Evolutionary conservation across 2,113 vertebrate genomes (phyloP), one percentile per base, ranked within the genome.

Genomic region (Hydropotes inermis): DNA sequence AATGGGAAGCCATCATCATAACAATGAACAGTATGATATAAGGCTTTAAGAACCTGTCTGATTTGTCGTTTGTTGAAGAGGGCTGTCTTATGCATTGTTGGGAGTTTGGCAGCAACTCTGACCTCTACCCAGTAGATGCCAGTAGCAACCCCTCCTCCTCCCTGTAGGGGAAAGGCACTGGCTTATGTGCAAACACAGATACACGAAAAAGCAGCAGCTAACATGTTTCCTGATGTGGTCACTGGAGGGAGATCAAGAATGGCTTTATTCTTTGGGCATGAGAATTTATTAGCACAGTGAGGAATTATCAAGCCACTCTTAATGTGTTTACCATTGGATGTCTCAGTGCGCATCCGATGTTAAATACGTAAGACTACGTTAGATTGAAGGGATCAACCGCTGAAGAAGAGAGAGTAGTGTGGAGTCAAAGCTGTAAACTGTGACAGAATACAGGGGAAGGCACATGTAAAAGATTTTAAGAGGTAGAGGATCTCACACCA

Each of bases 251-350:
- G 47, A 52, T 93, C 82, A 47, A 81, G 39, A 78, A 10, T 60
- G 67, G 54, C 64, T 94, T 82, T 84, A 27, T 43, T 25, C 50
- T 96, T 89, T 36, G 28, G 23, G 25, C 55, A 8, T 25, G 36
- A 67, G 55, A n/a, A 52, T n/a, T n/a, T 64, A n/a, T 61, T 19
- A 86, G 81, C n/a, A 11, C 54, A 17, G 11, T n/a, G 76, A 91
- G 89, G 60, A 14, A 28, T 30, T 21, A n/a, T 60, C 61, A 89
- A 12, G 39, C 43, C 9, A 14, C 14, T 13, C 21, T 76, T 33
- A 3, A 27, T 0, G 10, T 81, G 15, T 30, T 39, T 67, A 28
- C 93, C 33, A 0, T 39, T 0, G 0, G 55, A 5, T 25, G 15
- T 58, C 54, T 50, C 52, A 14, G 30, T 50, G 93, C 13, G 0